A percentile compares a stretch with the other conserved stretches of the same genome.
These are phyloP conservation scores for Sicus ferrugineus DNA, from an alignment of 2,888 invertebrate species.

Conservation along the genomic window DNA sequence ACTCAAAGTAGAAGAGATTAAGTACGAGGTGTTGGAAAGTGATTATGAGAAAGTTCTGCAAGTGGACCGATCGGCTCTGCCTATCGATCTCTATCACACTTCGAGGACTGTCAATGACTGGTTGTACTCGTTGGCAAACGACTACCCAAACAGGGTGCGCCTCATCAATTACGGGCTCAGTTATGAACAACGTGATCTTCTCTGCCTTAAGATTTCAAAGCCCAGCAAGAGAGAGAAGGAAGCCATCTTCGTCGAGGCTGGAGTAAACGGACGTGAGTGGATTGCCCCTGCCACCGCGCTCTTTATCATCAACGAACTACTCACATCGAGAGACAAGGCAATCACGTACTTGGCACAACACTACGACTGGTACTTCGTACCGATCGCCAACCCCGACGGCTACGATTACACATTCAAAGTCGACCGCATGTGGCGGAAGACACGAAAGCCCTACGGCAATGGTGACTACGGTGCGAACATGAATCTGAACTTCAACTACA, in stretches of 20 bases:
- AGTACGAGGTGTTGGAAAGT: constrained; percentile 54
- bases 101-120: constrained; percentile 67
- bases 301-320: constrained; percentile 66
- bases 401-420: constrained; percentile 72
- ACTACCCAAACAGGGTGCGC: constrained; percentile 65
- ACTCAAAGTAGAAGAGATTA: constrained; percentile 60
- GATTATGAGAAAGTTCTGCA: neutral
- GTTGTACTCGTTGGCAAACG: constrained; percentile 65
- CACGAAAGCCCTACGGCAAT: constrained; percentile 65
- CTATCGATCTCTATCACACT: neutral
- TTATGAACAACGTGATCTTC: constrained; percentile 55
- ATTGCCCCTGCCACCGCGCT: constrained; percentile 70
- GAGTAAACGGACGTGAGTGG: constrained; percentile 81
- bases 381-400: constrained; percentile 80
- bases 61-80: neutral
- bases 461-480: constrained; percentile 70
- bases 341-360: constrained; percentile 66
- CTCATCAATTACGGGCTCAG: constrained; percentile 66
- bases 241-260: constrained; percentile 70
- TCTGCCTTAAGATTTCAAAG: constrained; percentile 68
- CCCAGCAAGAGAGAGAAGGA: constrained; percentile 68
- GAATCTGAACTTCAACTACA: constrained; percentile 72
- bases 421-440: constrained; percentile 74
- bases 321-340: constrained; percentile 67
- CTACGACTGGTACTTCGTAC: constrained; percentile 79